phyloP scores from a whole-genome alignment of 2,888 invertebrate genomes.

The Eudasyphora cyanicolor region DNA sequence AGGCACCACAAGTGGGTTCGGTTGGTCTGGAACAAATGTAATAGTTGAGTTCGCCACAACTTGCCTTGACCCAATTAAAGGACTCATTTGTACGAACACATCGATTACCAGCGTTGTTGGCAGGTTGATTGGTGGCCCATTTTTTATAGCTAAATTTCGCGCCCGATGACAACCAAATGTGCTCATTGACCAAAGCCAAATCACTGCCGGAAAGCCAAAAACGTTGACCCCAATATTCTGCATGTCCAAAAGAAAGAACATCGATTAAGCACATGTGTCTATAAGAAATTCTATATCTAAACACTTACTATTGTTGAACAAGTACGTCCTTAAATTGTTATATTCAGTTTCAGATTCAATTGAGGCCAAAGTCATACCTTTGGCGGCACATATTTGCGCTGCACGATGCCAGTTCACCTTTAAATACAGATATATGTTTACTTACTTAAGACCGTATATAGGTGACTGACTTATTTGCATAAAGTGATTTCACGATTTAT shows the following conservation, averaged over 20 bases:
- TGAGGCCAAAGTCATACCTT: constrained; percentile 64
- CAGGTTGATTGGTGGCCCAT: constrained; percentile 48
- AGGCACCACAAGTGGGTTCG: constrained; percentile 34
- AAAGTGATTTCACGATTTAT: too few relatives aligned
- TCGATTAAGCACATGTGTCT: background rate
- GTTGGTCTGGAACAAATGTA: constrained; percentile 65
- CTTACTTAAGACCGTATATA: background rate
- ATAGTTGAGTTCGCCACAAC: constrained; percentile 51
- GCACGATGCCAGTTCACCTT: constrained; percentile 68
- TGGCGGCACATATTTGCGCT: constrained; percentile 60
- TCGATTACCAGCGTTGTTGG: background rate
- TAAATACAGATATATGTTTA: background rate
- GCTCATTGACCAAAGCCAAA: constrained; percentile 37
- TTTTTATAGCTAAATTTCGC: constrained; percentile 53
- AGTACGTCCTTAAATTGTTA: constrained; percentile 35
- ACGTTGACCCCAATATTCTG: background rate
- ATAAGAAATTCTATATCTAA: background rate
- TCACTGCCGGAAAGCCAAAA: constrained; percentile 69
- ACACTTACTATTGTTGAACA: constrained; percentile 49
- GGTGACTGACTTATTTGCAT: too few relatives aligned
- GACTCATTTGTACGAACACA: constrained; percentile 59
- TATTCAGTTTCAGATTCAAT: constrained; percentile 58
- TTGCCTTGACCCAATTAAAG: constrained; percentile 61
- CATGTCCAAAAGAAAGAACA: background rate
- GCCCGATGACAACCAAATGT: constrained; percentile 67